Evolutionary conservation across 1,140 invertebrate species (phyloP).

Genomic region (Wiebesia pumilae): DNA sequence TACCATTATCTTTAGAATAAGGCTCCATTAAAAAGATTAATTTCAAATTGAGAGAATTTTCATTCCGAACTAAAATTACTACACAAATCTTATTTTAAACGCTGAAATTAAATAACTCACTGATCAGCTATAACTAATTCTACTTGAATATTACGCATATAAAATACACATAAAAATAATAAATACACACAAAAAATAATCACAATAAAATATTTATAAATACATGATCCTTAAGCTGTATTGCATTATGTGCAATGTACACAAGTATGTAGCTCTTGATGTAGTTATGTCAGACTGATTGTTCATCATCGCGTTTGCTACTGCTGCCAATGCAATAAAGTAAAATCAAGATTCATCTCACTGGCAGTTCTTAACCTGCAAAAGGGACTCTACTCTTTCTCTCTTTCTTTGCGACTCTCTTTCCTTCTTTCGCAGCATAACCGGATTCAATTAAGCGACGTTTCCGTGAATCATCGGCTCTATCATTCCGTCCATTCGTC

Average conservation of each 20-base stretch:
- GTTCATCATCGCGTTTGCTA: slow-evolving; percentile 33
- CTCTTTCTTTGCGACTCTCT: not conserved
- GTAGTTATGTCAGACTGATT: not conserved
- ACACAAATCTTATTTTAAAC: not conserved
- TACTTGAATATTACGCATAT: too few relatives aligned
- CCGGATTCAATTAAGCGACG: slow-evolving; percentile 61
- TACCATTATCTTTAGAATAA: too few relatives aligned
- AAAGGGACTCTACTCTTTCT: not conserved
- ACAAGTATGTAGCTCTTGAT: not conserved
- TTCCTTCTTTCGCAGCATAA: slow-evolving; percentile 52
- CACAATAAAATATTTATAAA: slow-evolving; percentile 1
- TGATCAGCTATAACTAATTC: not conserved
- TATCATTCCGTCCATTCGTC: slow-evolving; percentile 53
- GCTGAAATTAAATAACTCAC: not conserved
- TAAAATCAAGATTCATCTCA: slow-evolving; percentile 19
- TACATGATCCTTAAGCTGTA: not conserved
- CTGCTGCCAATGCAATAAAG: slow-evolving; percentile 18
- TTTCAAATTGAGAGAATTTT: not conserved
- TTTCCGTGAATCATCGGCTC: slow-evolving; percentile 61
- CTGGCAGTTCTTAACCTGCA: not conserved
- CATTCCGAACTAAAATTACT: not conserved
- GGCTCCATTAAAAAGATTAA: not conserved
- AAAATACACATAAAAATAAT: not conserved
- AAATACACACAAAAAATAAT: too few relatives aligned
- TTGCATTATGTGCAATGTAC: slow-evolving; percentile 6